Evolutionary conservation across 2,888 invertebrate genomes (phyloP), one percentile per base, ranked within the genome.

Genomic region (Epirrita christyi): DNA sequence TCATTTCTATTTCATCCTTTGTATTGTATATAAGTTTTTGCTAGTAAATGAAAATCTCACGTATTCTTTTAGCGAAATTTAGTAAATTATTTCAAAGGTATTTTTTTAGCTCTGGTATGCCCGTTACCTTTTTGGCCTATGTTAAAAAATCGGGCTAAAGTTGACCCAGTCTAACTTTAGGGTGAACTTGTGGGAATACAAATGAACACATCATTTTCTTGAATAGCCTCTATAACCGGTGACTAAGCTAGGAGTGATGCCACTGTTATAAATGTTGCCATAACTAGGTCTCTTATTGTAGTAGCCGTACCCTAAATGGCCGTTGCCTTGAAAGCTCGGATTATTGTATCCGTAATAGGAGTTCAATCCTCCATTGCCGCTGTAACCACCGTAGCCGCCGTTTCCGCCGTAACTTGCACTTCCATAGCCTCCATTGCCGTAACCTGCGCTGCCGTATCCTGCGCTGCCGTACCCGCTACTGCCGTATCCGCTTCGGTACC

Each of bases 231-330:
- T 85, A 62, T 92, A 92, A n/a, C 92, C 92, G 1, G 91, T 89
- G 7, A 92, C 88, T 64, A 88, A 78, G 60, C 85, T 92, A 1
- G 92, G 92, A 11, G 92, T 92, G 37, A 92, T 80, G 8, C 88
- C 88, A 45, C 73, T 81, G 63, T 71, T 85, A 64, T 92, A 92
- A 59, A 92, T 88, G 57, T 78, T 88, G 1, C 91, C 85, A 56
- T 81, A 79, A 13, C 86, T 83, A 0, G 81, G 76, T 58, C 78
- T 80, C 58, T 80, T 86, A 56, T 78, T 81, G 61, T 93, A 92
- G 71, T 94, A 94, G 41, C 94, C 94, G 66, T 92, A 93, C n/a
- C 94, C 94, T 28, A 93, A 84, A 79, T 94, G 93, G 49, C 93
- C 86, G 29, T 85, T 86, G 6, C 93, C 93, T 73, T 83, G 83